Percentiles rank a stretch among this genome's conserved stretches.
Conservation (phyloP, 2,797 vertebrate genomes). For the Moxostoma hubbsi region DNA sequence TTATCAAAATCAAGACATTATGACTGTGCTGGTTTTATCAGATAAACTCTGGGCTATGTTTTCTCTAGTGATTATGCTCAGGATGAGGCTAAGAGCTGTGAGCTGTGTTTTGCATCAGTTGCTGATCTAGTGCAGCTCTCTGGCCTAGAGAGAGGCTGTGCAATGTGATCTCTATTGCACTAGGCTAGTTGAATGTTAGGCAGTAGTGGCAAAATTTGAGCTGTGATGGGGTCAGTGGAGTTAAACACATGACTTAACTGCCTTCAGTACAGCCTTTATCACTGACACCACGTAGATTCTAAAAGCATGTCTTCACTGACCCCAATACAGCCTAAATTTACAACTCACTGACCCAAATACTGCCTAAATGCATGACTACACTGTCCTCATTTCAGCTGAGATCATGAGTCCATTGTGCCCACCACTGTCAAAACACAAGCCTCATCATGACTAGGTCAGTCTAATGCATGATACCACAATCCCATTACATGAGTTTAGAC, state of each 20-base stretch:
- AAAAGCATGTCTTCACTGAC: conserved; percentile 20
- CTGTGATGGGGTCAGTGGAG: conserved; percentile 32
- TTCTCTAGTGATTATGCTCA: background rate
- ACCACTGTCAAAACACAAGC: background rate
- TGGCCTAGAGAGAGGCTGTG: conserved; percentile 4
- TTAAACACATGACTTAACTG: conserved; percentile 40
- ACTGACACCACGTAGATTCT: conserved; percentile 1
- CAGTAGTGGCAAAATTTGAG: background rate
- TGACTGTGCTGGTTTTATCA: conserved; percentile 3
- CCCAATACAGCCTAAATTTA: conserved; percentile 41
- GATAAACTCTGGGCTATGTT: background rate
- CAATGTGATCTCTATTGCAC: conserved; percentile 26
- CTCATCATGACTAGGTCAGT: too few species aligned
- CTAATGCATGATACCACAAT: too few species aligned
- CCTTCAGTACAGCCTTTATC: conserved; percentile 29
- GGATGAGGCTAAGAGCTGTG: background rate
- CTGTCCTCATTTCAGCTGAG: background rate
- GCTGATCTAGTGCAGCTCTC: conserved; percentile 12
- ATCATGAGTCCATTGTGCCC: background rate
- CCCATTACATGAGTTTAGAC: too few species aligned
- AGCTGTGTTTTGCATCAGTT: conserved; percentile 8
- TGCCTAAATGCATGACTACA: conserved; percentile 13
- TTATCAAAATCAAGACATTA: conserved; percentile 20
- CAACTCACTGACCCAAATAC: conserved; percentile 36
- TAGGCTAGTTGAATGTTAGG: background rate